A percentile compares a stretch with the other conserved stretches of the same genome.
phyloP scores from a whole-genome alignment of 2,888 invertebrate species.

The Caenorhabditis sp. region DNA sequence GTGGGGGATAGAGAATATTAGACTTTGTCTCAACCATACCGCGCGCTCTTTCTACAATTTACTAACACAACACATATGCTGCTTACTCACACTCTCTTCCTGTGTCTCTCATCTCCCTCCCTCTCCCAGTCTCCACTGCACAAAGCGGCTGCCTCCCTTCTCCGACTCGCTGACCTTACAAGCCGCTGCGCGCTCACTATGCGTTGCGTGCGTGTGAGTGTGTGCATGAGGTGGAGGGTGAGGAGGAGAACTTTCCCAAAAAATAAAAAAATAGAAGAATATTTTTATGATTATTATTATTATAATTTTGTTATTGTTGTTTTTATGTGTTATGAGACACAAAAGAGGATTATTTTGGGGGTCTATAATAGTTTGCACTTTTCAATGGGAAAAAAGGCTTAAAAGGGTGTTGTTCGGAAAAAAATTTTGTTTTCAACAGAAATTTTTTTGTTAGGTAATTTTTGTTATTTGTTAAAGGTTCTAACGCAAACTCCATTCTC shows the following conservation, averaged over 20 bases:
- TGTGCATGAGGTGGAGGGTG: background rate
- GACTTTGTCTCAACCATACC: constrained; percentile 25
- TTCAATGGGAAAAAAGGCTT: too few relatives aligned
- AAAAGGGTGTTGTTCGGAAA: too few relatives aligned
- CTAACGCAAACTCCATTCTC: too few relatives aligned
- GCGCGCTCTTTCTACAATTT: background rate
- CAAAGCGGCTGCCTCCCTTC: background rate
- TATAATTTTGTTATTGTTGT: background rate
- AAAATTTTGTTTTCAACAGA: too few relatives aligned
- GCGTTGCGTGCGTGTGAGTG: background rate
- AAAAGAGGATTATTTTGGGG: too few relatives aligned
- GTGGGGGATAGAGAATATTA: constrained; percentile 4
- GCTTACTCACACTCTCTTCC: constrained; percentile 4
- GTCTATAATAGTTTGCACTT: too few relatives aligned
- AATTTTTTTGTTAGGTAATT: too few relatives aligned
- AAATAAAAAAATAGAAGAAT: background rate
- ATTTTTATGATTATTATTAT: background rate
- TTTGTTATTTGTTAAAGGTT: too few relatives aligned
- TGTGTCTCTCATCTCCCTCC: too few relatives aligned
- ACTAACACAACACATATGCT: background rate
- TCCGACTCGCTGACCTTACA: constrained; percentile 7
- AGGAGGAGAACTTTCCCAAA: background rate
- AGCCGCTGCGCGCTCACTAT: background rate
- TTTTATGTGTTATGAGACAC: too few relatives aligned
- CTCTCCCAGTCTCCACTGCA: constrained; percentile 9